Base-by-base conservation (phyloP, 1,140 invertebrate genomes). In the Leptinotarsa lineolata region DNA sequence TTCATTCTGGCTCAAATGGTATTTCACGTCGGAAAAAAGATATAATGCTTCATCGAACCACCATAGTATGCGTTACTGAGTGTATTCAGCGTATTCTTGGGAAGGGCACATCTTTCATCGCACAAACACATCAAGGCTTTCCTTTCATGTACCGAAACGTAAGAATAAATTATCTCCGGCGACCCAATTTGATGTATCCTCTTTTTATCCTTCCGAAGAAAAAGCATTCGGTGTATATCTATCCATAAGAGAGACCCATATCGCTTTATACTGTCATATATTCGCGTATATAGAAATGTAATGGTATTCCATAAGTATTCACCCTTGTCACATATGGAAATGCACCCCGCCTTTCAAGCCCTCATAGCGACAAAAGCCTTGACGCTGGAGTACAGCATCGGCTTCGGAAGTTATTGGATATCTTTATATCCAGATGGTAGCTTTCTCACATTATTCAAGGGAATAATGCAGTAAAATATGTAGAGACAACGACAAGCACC, bases 271-370 rank as follows among this genome's bases (percentile, higher is more conserved):
- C 58, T 59, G 20, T 59, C 54, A 60, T 70, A 70, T 39, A 70
- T 70, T 59, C 54, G 59, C 60, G 21, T 44, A 65, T 63, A 72
- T 75, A 72, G 73, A 73, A 78, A 71, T 73, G 78, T 79, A 79
- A 79, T 78, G 76, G 76, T 77, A 79, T 78, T 79, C 78, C 78
- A 77, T 78, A 76, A 78, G 74, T 78, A 78, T 79, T 79, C 78
- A 78, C 78, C 78, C 78, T 70, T 75, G 76, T 79, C 78, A 76
- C 76, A 77, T 79, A 79, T 79, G 78, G 78, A 79, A 79, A 79
- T 79, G 63, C 71, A 54, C 72, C 30, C 30, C 68, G 72, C 70
- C 18, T 65, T 69, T 74, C 66, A 63, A 74, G 70, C 71, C 78
- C 70, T 74, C 74, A 74, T 72, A 76, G 70, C 74, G 76, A 75